phyloP scores from a whole-genome alignment of 2,113 vertebrate genomes.

The Lampris megalopsis region DNA sequence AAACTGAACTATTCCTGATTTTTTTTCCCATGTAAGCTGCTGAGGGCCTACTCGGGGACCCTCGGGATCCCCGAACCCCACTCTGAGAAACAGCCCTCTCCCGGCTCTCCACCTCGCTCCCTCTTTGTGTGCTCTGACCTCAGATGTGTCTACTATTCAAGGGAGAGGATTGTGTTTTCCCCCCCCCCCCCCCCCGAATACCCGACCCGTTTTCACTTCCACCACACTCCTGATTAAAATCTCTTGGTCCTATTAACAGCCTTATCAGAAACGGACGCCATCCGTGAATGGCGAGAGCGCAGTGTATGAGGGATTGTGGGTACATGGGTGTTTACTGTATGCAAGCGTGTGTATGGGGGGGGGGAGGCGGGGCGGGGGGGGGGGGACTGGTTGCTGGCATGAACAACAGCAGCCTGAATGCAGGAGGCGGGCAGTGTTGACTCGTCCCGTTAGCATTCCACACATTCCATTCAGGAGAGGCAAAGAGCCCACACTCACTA shows the following conservation, averaged over 20 bases:
- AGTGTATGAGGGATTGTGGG: no score
- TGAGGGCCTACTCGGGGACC: no score
- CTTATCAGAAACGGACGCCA: constrained; percentile 70
- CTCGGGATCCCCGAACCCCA: no score
- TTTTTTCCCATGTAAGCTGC: no score
- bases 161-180: not conserved
- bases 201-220: not conserved
- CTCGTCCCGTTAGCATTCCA: constrained; percentile 76
- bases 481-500: constrained; percentile 48
- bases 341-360: constrained; percentile 29
- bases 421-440: constrained; percentile 46
- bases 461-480: constrained; percentile 73
- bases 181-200: no score
- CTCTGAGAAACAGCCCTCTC: no score
- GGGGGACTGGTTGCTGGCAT: no score
- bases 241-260: constrained; percentile 46
- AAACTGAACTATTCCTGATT: no score
- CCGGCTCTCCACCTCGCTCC: constrained; percentile 10
- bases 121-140: not conserved
- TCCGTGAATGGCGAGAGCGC: constrained; percentile 16
- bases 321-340: constrained; percentile 23
- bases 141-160: not conserved
- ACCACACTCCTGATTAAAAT: constrained; percentile 47
- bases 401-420: no score
- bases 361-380: no score